These are phyloP conservation scores for Amphiprion ocellaris DNA, from an alignment of 2,113 vertebrate species.

Conservation along the genomic window DNA sequence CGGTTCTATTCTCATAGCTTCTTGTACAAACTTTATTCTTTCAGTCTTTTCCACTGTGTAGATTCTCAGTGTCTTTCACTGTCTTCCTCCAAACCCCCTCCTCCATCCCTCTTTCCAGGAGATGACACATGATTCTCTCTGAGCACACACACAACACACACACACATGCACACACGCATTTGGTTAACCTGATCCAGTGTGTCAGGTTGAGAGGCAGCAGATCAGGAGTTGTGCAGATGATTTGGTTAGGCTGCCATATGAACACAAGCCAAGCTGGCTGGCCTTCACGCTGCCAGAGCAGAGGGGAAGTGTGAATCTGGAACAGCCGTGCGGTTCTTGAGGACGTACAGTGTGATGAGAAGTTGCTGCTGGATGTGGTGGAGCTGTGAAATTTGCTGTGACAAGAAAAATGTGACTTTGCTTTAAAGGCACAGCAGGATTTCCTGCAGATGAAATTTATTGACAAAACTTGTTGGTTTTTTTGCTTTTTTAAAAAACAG, in stretches of 20 bases:
- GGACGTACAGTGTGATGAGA: conserved; percentile 11
- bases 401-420: neutral
- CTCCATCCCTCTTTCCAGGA: conserved; percentile 51
- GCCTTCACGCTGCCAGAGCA: neutral
- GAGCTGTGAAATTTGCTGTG: conserved; percentile 4
- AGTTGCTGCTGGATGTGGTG: conserved; percentile 10
- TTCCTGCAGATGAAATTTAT: neutral
- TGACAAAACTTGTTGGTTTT: neutral
- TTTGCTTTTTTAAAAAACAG: neutral
- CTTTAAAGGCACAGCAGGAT: neutral
- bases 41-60: conserved; percentile 17
- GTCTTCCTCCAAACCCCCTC: conserved; percentile 9
- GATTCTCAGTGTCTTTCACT: neutral
- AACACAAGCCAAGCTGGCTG: conserved; percentile 46
- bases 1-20: neutral
- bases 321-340: neutral
- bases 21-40: conserved; percentile 10
- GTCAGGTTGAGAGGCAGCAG: conserved; percentile 67
- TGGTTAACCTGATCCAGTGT: conserved; percentile 70
- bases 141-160: conserved; percentile 58
- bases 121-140: conserved; percentile 75
- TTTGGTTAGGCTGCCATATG: conserved; percentile 62
- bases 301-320: conserved; percentile 38
- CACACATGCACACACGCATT: conserved; percentile 43
- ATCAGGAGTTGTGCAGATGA: conserved; percentile 63